These are phyloP conservation scores for Bubalus kerabau DNA, from an alignment of 2,113 vertebrate species.

Conservation along the genomic window DNA sequence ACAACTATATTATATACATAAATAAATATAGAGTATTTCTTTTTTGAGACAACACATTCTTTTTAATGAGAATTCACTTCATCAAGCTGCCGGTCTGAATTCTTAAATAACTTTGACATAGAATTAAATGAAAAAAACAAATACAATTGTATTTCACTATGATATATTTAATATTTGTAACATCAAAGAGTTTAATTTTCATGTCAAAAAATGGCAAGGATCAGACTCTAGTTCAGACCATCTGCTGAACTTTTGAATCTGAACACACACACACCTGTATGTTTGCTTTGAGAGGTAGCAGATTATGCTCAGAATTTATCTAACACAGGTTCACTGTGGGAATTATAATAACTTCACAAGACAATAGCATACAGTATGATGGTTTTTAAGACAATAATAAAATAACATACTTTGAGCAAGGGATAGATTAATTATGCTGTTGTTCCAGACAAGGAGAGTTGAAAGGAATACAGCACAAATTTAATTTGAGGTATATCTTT, in stretches of 20 bases:
- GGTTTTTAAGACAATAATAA: not conserved
- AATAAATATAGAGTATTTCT: not conserved
- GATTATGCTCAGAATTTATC: not conserved
- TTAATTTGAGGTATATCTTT: not conserved
- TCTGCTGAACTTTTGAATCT: not conserved
- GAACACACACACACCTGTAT: not conserved
- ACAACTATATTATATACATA: not conserved
- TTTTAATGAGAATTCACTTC: not conserved
- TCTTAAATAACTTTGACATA: not conserved
- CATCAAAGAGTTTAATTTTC: not conserved
- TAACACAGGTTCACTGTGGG: not conserved
- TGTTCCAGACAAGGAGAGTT: not conserved
- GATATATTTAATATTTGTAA: not conserved
- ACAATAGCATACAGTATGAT: not conserved
- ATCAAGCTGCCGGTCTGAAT: not conserved
- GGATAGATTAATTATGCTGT: not conserved
- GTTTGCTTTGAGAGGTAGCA: not conserved
- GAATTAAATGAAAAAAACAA: not conserved
- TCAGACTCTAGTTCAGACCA: not conserved
- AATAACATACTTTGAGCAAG: not conserved
- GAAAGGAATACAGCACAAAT: not conserved
- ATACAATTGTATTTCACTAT: not conserved
- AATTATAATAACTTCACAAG: not conserved
- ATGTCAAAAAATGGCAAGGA: not conserved
- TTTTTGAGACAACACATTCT: not conserved